These are phyloP conservation scores for Formica aserva DNA, from an alignment of 2,888 invertebrate species.

Conservation along the genomic window DNA sequence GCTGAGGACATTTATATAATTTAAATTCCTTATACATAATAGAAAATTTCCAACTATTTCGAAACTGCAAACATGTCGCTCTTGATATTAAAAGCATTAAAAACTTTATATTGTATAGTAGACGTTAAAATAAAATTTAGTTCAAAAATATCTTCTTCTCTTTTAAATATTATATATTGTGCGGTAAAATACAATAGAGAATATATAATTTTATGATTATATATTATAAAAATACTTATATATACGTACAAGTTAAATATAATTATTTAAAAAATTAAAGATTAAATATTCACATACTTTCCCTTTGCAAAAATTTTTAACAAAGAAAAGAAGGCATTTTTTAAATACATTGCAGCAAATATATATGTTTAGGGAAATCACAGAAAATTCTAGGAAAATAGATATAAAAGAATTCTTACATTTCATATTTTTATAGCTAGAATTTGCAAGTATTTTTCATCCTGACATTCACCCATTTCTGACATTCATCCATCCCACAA, in stretches of 20 bases:
- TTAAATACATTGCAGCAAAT: neutral
- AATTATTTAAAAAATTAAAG: neutral
- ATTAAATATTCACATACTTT: neutral
- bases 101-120: neutral
- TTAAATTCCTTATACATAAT: neutral
- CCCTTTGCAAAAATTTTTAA: neutral
- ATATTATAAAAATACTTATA: neutral
- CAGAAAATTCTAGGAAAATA: neutral
- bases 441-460: neutral
- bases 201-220: neutral
- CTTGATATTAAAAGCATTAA: neutral
- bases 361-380: neutral
- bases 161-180: neutral
- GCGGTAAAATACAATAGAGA: neutral
- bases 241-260: neutral
- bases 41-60: neutral
- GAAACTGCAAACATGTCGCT: neutral
- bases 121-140: neutral
- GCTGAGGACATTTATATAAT: neutral
- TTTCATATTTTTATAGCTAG: neutral
- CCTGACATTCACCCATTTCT: neutral
- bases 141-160: neutral
- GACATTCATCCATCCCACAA: neutral
- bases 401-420: neutral
- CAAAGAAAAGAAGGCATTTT: neutral